Percentiles rank a stretch among this genome's conserved stretches.
These are phyloP conservation scores for Sisyra terminalis DNA, from an alignment of 2,888 invertebrate genomes.

Conservation along the genomic window DNA sequence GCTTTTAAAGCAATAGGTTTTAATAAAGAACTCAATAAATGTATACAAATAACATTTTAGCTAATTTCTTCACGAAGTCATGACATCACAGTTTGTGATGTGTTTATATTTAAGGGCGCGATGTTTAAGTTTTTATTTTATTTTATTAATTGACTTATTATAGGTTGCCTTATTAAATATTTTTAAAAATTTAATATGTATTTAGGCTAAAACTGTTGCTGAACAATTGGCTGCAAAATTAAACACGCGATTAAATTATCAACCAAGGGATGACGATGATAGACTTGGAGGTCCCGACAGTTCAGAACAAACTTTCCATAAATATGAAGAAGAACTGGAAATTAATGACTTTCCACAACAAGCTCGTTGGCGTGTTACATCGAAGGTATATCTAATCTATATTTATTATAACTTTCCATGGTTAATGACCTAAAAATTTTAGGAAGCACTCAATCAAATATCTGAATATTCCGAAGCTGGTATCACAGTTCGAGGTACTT, in stretches of 20 bases:
- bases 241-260: slow-evolving; percentile 93
- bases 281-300: slow-evolving; percentile 49
- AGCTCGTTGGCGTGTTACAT: slow-evolving; percentile 94
- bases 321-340: slow-evolving; percentile 97
- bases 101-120: too few species aligned
- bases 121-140: too few species aligned
- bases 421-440: too few species aligned
- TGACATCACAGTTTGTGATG: too few species aligned
- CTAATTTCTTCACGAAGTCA: too few species aligned
- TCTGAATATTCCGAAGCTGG: slow-evolving; percentile 99
- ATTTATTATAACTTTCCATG: neutral
- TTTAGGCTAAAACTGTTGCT: slow-evolving; percentile 80
- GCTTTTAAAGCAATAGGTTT: too few species aligned
- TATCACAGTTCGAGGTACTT: slow-evolving; percentile 95
- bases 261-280: slow-evolving; percentile 75
- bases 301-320: slow-evolving; percentile 55
- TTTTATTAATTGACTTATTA: too few species aligned
- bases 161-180: too few species aligned
- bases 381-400: slow-evolving; percentile 49
- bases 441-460: slow-evolving; percentile 95
- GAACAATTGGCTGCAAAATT: slow-evolving; percentile 94
- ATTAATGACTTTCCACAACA: slow-evolving; percentile 99
- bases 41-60: too few species aligned
- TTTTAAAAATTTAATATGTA: too few species aligned
- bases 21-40: too few species aligned